Conservation (phyloP, 2,113 vertebrate species). For the Zapornia atra region DNA sequence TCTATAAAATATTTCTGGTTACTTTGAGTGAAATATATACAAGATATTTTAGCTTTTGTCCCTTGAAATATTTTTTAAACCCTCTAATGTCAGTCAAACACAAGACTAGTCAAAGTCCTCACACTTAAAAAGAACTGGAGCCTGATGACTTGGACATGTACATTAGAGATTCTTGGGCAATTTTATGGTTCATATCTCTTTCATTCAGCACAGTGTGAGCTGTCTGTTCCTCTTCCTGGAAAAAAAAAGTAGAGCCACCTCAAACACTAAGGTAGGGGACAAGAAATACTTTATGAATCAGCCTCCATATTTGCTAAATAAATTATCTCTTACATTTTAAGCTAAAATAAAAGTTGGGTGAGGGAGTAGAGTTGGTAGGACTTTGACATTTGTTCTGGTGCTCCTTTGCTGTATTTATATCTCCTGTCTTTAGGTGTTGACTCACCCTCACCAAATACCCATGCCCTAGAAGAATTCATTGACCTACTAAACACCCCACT, state of each 20-base stretch:
- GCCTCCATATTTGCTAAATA: background rate
- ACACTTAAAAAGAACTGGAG: background rate
- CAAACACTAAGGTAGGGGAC: background rate
- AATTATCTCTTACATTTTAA: slow-evolving; percentile 35
- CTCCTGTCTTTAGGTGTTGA: background rate
- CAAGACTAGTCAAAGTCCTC: background rate
- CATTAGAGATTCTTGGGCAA: background rate
- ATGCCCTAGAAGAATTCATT: background rate
- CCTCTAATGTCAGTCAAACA: background rate
- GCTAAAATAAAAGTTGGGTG: slow-evolving; percentile 3
- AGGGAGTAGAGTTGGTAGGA: background rate
- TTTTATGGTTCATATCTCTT: slow-evolving; percentile 43
- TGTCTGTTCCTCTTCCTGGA: background rate
- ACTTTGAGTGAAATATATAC: background rate
- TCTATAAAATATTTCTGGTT: background rate
- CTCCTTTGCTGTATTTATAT: background rate
- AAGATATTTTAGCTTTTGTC: background rate
- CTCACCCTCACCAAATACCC: background rate
- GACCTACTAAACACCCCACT: too few relatives aligned
- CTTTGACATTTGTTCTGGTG: background rate
- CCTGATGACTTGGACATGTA: background rate
- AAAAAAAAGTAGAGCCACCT: background rate
- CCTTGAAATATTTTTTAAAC: background rate
- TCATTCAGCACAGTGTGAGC: background rate
- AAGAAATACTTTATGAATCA: slow-evolving; percentile 21